Conservation (phyloP, 92 coral and sea anemone species). For the Meandrina meandrites region DNA sequence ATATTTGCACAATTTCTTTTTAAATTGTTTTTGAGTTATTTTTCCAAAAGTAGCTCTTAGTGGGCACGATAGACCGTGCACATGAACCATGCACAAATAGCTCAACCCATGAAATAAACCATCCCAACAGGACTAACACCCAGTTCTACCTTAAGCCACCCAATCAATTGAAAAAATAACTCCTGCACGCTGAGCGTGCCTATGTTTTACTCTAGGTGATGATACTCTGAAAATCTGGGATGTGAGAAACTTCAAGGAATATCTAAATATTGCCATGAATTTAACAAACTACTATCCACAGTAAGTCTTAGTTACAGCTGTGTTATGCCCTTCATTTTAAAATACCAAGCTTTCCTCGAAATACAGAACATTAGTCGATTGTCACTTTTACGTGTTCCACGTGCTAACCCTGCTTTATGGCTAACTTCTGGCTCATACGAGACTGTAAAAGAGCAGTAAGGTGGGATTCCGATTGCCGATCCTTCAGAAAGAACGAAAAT, state of each 20-base stretch:
- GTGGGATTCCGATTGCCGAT: too few species aligned
- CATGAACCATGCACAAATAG: too few species aligned
- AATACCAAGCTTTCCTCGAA: not conserved
- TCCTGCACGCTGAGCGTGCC: too few species aligned
- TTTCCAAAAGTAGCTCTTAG: too few species aligned
- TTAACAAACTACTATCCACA: slow-evolving; percentile 83
- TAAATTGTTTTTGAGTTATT: too few species aligned
- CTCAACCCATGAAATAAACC: too few species aligned
- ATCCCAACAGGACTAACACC: too few species aligned
- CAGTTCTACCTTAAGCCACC: too few species aligned
- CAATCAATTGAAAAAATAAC: too few species aligned
- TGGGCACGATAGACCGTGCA: too few species aligned
- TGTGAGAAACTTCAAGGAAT: slow-evolving; percentile 82
- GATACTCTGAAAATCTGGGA: slow-evolving; percentile 96
- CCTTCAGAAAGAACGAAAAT: too few species aligned
- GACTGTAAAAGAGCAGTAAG: not conserved
- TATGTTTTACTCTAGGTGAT: slow-evolving; percentile 58
- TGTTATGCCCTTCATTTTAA: not conserved
- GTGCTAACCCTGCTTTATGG: not conserved
- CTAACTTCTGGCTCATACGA: not conserved
- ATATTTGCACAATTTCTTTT: too few species aligned
- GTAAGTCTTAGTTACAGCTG: slow-evolving; percentile 61
- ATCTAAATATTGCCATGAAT: slow-evolving; percentile 79
- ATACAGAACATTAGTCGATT: not conserved
- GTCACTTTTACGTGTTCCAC: not conserved